Conservation (phyloP, 2,113 vertebrate species). For the Sinocyclocheilus anshuiensis region DNA sequence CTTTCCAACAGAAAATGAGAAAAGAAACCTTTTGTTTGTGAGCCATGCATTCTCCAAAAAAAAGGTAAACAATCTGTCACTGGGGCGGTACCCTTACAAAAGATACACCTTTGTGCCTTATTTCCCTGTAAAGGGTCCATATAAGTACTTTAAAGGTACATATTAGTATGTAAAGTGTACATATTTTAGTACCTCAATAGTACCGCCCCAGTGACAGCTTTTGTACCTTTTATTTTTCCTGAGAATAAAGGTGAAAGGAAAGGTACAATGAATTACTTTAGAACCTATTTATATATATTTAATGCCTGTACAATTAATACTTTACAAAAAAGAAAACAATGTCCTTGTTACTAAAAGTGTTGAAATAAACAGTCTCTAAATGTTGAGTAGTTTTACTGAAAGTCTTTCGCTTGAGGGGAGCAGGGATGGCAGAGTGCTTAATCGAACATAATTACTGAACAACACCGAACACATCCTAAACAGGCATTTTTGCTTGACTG, state of each 20-base stretch:
- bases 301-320: not conserved
- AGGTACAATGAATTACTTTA: not conserved
- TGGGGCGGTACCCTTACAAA: no score
- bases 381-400: not conserved
- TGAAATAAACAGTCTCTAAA: not conserved
- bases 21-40: not conserved
- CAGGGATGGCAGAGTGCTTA: constrained; percentile 53
- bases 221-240: not conserved
- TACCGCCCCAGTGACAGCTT: not conserved
- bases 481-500: constrained; percentile 63
- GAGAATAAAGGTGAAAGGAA: not conserved
- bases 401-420: constrained; percentile 47
- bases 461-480: constrained; percentile 66
- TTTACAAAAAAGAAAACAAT: not conserved
- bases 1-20: not conserved
- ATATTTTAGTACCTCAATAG: no score
- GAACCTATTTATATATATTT: not conserved
- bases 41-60: not conserved
- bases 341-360: not conserved
- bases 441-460: constrained; percentile 73
- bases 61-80: no score
- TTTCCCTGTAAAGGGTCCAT: no score
- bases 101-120: no score
- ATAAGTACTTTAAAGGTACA: constrained; percentile 18
- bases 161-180: not conserved